phyloP scores from a whole-genome alignment of 2,113 vertebrate species.

The Clarias batrachus region DNA sequence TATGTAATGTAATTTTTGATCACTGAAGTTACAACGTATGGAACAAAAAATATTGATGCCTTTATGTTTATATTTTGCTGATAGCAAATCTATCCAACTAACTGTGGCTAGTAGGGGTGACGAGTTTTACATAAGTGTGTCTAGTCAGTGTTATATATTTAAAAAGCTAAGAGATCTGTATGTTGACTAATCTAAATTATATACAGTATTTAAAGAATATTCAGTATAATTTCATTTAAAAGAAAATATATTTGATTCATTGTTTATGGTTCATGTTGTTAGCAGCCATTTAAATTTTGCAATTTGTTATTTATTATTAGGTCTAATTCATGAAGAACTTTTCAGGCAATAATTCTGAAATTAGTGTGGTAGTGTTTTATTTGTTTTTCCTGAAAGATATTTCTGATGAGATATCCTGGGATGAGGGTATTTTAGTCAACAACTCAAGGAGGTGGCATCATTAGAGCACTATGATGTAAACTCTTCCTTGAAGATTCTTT shows the following conservation, averaged over 20 bases:
- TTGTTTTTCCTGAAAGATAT: neutral
- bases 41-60: neutral
- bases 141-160: neutral
- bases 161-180: neutral
- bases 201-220: no score
- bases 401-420: no score
- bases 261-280: neutral
- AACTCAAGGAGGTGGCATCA: neutral
- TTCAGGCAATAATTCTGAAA: neutral
- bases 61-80: neutral
- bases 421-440: neutral
- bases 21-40: neutral
- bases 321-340: neutral
- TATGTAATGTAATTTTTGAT: neutral
- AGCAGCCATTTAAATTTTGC: neutral
- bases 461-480: neutral
- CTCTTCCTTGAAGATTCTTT: neutral
- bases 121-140: neutral
- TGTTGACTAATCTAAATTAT: neutral
- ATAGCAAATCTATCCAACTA: neutral
- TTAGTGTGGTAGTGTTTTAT: neutral
- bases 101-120: neutral
- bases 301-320: neutral
- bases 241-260: neutral
- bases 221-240: no score